phyloP scores from a whole-genome alignment of 2,797 vertebrate genomes.

The Pipistrellus pipistrellus region DNA sequence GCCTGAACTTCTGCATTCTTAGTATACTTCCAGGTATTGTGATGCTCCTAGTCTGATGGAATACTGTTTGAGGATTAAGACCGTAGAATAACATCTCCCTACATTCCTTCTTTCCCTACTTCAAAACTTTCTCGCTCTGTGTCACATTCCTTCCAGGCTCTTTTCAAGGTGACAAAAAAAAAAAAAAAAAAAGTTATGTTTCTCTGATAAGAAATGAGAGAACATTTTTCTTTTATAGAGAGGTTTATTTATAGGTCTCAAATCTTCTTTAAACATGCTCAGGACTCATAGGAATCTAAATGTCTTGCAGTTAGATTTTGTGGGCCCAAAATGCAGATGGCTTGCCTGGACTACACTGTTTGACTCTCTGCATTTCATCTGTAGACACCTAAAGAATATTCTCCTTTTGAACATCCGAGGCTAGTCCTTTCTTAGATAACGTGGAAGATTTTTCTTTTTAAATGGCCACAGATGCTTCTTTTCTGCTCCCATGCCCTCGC shows the following conservation, averaged over 20 bases:
- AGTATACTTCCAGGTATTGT: not conserved
- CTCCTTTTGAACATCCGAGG: not conserved
- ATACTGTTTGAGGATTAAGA: not conserved
- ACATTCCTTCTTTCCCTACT: not conserved
- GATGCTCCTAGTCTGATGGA: not conserved
- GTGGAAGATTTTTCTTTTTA: not conserved
- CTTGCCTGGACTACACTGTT: not conserved
- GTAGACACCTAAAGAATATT: not conserved
- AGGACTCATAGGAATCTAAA: not conserved
- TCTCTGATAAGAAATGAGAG: not conserved
- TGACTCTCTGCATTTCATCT: not conserved
- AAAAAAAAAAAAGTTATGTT: not conserved
- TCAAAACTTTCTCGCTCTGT: not conserved
- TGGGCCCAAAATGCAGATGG: not conserved
- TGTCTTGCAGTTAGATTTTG: not conserved
- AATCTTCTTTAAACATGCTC: not conserved
- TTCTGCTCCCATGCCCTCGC: not conserved
- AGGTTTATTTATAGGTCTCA: not conserved
- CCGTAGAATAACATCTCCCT: not conserved
- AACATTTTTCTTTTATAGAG: not conserved
- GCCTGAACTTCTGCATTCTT: not conserved
- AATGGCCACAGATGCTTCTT: not conserved
- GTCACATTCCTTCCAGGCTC: not conserved
- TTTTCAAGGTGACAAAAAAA: not conserved
- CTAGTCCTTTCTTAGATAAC: not conserved